phyloP scores from a whole-genome alignment of 2,888 invertebrate genomes.

The Crocallis elinguaria region DNA sequence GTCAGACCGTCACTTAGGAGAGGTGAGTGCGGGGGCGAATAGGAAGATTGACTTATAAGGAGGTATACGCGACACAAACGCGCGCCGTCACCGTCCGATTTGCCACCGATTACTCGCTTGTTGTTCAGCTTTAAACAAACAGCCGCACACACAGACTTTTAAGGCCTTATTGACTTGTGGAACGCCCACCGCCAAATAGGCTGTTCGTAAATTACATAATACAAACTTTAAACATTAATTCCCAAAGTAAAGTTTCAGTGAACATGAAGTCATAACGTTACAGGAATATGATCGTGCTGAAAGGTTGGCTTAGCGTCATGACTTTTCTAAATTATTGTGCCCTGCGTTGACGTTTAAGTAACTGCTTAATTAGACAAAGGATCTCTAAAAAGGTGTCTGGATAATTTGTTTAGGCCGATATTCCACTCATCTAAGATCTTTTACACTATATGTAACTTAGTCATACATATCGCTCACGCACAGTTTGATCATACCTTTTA shows the following conservation, averaged over 20 bases:
- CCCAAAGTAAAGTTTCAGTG: constrained; percentile 20
- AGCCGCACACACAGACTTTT: constrained; percentile 67
- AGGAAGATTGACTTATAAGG: constrained; percentile 80
- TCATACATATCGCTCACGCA: too few species aligned
- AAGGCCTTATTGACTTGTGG: constrained; percentile 67
- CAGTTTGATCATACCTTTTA: too few species aligned
- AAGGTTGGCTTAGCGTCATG: constrained; percentile 6
- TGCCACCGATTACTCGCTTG: constrained; percentile 57
- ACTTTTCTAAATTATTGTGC: not conserved
- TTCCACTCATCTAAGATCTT: too few species aligned
- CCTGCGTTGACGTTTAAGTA: not conserved
- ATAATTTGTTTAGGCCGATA: too few species aligned
- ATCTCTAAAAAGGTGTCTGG: too few species aligned
- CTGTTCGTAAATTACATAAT: constrained; percentile 34
- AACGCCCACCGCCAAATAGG: constrained; percentile 54
- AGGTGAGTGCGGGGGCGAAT: constrained; percentile 74
- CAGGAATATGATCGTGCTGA: constrained; percentile 10
- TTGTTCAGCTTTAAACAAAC: constrained; percentile 65
- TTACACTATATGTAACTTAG: too few species aligned
- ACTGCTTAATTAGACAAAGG: not conserved
- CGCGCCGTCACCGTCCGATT: constrained; percentile 74
- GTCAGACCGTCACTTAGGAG: constrained; percentile 59
- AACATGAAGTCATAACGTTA: constrained; percentile 20
- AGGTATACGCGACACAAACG: constrained; percentile 51
- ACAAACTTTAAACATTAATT: constrained; percentile 26